Evolutionary conservation across 2,113 vertebrate species (phyloP).

Genomic region (Eleginops maclovinus): DNA sequence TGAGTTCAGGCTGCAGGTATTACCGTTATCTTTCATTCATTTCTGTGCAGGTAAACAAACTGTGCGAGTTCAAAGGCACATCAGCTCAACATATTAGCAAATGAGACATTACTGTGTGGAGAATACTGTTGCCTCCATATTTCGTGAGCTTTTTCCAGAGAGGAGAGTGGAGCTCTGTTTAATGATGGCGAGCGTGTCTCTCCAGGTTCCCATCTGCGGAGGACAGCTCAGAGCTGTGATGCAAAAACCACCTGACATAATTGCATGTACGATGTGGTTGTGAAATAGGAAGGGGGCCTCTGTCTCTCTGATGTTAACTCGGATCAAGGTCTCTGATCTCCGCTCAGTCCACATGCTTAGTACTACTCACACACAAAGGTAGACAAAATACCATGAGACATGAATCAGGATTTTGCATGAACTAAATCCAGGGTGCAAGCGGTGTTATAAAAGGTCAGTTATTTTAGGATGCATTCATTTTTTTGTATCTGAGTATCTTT

Average conservation of each 20-base stretch:
- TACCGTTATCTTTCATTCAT: slow-evolving; percentile 57
- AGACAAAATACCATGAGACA: slow-evolving; percentile 11
- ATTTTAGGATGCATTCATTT: neutral
- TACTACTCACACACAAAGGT: neutral
- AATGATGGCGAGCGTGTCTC: slow-evolving; percentile 56
- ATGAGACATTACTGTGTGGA: slow-evolving; percentile 50
- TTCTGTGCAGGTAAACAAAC: slow-evolving; percentile 69
- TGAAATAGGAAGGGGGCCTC: slow-evolving; percentile 13
- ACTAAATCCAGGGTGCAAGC: neutral
- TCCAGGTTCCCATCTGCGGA: slow-evolving; percentile 26
- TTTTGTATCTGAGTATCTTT: neutral
- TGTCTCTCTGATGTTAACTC: slow-evolving; percentile 31
- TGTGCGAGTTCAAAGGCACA: slow-evolving; percentile 67
- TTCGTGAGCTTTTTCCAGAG: slow-evolving; percentile 36
- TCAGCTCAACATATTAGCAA: slow-evolving; percentile 48
- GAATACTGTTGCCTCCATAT: slow-evolving; percentile 38
- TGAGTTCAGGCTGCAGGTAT: slow-evolving; percentile 56
- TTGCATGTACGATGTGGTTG: slow-evolving; percentile 25
- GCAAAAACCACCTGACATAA: slow-evolving; percentile 44
- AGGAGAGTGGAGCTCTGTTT: slow-evolving; percentile 38
- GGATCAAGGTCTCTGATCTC: slow-evolving; percentile 37
- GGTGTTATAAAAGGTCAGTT: slow-evolving; percentile 4
- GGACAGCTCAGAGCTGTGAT: slow-evolving; percentile 49
- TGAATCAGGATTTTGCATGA: neutral
- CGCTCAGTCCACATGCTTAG: neutral